Percentiles rank a stretch among this genome's conserved stretches.
These are phyloP conservation scores for Clepsis dumicolana DNA, from an alignment of 2,888 invertebrate species.

Conservation along the genomic window DNA sequence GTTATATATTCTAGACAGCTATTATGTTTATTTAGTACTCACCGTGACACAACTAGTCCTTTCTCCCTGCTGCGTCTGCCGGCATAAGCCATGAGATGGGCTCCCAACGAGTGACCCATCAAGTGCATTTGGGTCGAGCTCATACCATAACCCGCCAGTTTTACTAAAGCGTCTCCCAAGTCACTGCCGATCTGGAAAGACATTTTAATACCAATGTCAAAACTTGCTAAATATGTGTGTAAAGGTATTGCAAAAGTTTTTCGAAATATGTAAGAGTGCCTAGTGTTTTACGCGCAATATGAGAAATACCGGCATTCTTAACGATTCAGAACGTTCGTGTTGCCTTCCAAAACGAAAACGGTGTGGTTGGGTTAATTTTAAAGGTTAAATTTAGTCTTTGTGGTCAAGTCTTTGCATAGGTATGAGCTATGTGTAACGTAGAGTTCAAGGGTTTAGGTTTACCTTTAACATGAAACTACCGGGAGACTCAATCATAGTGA, in stretches of 20 bases:
- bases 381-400: too few relatives aligned
- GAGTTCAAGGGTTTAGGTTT: too few relatives aligned
- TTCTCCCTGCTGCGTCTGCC: constrained; percentile 63
- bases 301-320: background rate
- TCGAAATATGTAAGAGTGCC: too few relatives aligned
- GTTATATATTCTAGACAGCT: too few relatives aligned
- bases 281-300: too few relatives aligned
- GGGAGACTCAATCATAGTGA: too few relatives aligned
- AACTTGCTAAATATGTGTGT: constrained; percentile 13
- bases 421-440: too few relatives aligned
- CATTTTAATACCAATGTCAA: constrained; percentile 2
- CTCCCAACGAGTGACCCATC: constrained; percentile 78
- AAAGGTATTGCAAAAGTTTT: constrained; percentile 16
- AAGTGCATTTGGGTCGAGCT: constrained; percentile 68
- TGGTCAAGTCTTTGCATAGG: too few relatives aligned
- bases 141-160: constrained; percentile 63
- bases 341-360: background rate
- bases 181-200: constrained; percentile 63
- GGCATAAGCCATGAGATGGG: constrained; percentile 75
- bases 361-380: background rate
- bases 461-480: too few relatives aligned
- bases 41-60: constrained; percentile 69
- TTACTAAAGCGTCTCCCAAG: constrained; percentile 64
- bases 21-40: constrained; percentile 22
- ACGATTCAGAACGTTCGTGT: background rate